Conservation (phyloP, 2,113 vertebrate genomes). For the Ceratotherium simum region DNA sequence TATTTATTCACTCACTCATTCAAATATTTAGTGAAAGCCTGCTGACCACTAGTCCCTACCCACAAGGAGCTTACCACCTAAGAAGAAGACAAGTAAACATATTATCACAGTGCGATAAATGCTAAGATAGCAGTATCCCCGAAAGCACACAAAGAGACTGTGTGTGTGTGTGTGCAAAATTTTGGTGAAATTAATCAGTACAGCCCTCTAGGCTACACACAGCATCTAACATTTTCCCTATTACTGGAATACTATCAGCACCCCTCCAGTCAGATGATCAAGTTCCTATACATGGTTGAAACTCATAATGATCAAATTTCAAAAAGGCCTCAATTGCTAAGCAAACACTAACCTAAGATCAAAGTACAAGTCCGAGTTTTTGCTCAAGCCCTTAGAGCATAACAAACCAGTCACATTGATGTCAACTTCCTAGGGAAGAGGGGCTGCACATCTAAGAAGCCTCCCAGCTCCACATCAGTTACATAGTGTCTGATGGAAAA, state of each 20-base stretch:
- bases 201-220: not conserved
- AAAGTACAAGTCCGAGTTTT: not conserved
- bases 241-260: not conserved
- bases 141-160: not conserved
- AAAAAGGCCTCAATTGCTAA: not conserved
- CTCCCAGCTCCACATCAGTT: not conserved
- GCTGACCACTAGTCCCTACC: not conserved
- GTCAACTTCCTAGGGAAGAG: not conserved
- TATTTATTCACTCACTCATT: not conserved
- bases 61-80: not conserved
- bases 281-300: not conserved
- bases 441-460: no score
- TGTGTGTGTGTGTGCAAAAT: not conserved
- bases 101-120: not conserved
- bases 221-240: not conserved
- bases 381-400: not conserved
- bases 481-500: not conserved
- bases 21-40: not conserved
- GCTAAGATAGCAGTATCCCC: not conserved
- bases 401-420: not conserved
- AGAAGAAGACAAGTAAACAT: not conserved
- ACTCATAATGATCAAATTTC: not conserved
- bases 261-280: not conserved
- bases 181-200: not conserved
- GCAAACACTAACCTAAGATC: not conserved